Conservation (phyloP, 2,113 vertebrate genomes). For the Proterorhinus semilunaris region DNA sequence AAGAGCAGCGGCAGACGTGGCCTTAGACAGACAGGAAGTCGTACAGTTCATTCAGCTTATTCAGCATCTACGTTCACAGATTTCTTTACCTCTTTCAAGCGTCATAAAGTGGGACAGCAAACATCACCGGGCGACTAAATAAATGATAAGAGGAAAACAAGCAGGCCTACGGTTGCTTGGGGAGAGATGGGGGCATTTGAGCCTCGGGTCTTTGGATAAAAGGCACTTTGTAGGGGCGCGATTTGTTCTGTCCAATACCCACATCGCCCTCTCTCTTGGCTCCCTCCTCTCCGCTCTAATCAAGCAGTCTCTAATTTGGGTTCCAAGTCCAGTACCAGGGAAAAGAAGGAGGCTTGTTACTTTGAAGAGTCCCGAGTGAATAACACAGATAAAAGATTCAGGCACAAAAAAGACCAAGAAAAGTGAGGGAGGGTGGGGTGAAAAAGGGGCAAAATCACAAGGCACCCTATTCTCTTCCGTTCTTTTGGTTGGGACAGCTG, state of each 20-base stretch:
- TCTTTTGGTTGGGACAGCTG: conserved; percentile 94
- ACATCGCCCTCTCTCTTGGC: conserved; percentile 74
- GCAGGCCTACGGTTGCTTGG: conserved; percentile 71
- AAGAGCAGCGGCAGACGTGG: conserved; percentile 48
- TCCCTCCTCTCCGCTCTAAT: conserved; percentile 75
- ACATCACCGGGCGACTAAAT: conserved; percentile 85
- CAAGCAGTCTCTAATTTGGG: conserved; percentile 91
- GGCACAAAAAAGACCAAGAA: conserved; percentile 79
- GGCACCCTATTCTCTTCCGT: conserved; percentile 93
- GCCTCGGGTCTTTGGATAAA: conserved; percentile 86
- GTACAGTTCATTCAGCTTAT: conserved; percentile 42
- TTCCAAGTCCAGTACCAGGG: conserved; percentile 89
- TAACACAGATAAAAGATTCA: conserved; percentile 98
- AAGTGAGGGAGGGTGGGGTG: conserved; percentile 68
- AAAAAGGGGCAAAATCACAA: conserved; percentile 85
- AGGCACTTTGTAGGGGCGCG: conserved; percentile 90
- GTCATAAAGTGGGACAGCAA: conserved; percentile 87
- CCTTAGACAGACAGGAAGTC: conserved; percentile 66
- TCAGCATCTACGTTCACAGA: conserved; percentile 82
- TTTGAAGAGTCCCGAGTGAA: conserved; percentile 95
- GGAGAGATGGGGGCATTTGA: conserved; percentile 75
- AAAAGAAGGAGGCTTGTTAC: conserved; percentile 90
- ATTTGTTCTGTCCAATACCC: conserved; percentile 83
- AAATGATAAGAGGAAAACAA: conserved; percentile 79
- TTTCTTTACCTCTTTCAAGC: conserved; percentile 84